Evolutionary conservation across 2,797 vertebrate species (phyloP).

Genomic region (Pseudochirops cupreus): DNA sequence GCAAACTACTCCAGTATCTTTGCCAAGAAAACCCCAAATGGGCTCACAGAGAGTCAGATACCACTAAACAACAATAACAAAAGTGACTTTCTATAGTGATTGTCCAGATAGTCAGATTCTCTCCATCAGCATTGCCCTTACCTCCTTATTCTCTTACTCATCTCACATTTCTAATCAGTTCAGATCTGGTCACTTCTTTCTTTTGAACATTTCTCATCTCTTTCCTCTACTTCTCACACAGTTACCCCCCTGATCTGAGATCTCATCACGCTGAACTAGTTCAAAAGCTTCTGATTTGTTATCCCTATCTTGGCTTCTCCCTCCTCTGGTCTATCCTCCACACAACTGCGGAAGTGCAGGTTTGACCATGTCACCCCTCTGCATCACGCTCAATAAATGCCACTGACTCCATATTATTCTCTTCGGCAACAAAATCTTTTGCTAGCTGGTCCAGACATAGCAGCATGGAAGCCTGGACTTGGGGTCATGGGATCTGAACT

Average conservation of each 20-base stretch:
- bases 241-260: background rate
- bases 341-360: background rate
- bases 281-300: background rate
- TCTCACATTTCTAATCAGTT: background rate
- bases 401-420: background rate
- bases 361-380: too few species aligned
- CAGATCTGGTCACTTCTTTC: background rate
- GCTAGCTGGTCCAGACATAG: too few species aligned
- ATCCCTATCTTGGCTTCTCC: background rate
- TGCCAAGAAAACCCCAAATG: background rate
- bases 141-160: background rate
- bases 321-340: background rate
- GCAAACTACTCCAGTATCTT: background rate
- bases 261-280: background rate
- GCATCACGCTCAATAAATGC: background rate
- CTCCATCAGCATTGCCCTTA: background rate
- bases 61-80: background rate
- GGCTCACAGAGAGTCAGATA: background rate
- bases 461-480: background rate
- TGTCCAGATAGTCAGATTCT: background rate
- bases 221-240: background rate
- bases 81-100: background rate
- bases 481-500: background rate
- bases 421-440: background rate
- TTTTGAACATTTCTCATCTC: background rate